A percentile compares a stretch with the other conserved stretches of the same genome.
Evolutionary conservation across 2,113 vertebrate species (phyloP).

Genomic region (Ursus arctos): DNA sequence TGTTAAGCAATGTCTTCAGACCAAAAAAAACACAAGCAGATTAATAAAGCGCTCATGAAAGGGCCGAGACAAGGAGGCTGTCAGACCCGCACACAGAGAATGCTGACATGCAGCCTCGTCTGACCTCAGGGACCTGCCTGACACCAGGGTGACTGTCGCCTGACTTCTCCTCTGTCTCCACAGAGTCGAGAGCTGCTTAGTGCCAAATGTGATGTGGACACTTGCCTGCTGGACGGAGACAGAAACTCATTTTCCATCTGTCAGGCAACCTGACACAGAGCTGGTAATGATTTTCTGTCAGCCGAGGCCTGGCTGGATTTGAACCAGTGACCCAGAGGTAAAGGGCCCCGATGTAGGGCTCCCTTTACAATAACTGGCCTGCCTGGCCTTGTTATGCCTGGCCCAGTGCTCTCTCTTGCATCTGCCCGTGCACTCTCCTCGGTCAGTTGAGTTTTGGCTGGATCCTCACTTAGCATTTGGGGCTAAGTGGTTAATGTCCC

Average conservation of each 20-base stretch:
- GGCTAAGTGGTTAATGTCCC: neutral
- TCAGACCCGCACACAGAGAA: neutral
- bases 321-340: slow-evolving; percentile 74
- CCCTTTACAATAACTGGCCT: neutral
- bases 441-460: neutral
- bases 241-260: slow-evolving; percentile 66
- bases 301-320: slow-evolving; percentile 67
- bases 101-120: neutral
- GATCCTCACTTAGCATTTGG: neutral
- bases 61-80: neutral
- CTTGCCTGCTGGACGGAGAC: slow-evolving; percentile 52
- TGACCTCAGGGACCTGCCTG: neutral
- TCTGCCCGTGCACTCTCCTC: neutral
- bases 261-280: slow-evolving; percentile 47
- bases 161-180: neutral
- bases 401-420: neutral
- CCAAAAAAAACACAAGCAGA: neutral
- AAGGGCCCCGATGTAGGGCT: slow-evolving; percentile 6
- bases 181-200: neutral
- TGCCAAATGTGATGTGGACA: slow-evolving; percentile 62
- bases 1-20: neutral
- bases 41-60: slow-evolving; percentile 15
- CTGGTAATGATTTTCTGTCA: slow-evolving; percentile 82
- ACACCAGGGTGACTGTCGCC: rapidly evolving
- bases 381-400: neutral